These are phyloP conservation scores for Rapana venosa DNA, from an alignment of 2,888 invertebrate species.

Conservation along the genomic window DNA sequence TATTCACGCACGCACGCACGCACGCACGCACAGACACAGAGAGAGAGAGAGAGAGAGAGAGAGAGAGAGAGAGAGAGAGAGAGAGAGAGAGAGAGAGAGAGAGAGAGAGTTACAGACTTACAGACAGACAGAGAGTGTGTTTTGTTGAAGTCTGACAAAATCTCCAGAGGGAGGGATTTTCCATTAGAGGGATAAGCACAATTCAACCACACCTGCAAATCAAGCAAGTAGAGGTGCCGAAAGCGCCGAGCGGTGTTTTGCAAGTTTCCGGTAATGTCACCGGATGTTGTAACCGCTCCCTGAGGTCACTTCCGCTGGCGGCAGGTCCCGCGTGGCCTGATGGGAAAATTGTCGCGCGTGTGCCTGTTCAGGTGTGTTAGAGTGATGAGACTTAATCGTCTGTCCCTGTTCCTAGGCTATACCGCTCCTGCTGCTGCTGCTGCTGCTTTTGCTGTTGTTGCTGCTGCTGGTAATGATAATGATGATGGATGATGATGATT, in stretches of 20 bases:
- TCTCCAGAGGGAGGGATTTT: background rate
- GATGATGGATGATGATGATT: background rate
- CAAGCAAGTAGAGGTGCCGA: background rate
- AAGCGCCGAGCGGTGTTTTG: background rate
- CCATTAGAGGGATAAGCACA: no score
- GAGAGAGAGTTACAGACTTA: background rate
- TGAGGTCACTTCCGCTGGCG: background rate
- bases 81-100: background rate
- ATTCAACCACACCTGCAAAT: no score
- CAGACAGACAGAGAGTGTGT: background rate
- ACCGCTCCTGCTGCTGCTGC: background rate
- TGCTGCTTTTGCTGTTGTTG: background rate
- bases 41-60: background rate
- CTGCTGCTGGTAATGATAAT: background rate
- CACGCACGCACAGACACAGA: no score
- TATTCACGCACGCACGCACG: no score
- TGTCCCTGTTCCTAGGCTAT: background rate
- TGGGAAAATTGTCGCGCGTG: background rate
- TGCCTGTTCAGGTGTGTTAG: background rate
- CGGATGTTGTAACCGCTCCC: slow-evolving; percentile 21
- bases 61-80: slow-evolving; percentile 1
- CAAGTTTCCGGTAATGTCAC: slow-evolving; percentile 33
- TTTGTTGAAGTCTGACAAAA: background rate
- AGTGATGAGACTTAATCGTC: background rate
- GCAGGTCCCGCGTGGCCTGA: background rate